Base-by-base conservation (phyloP, 2,797 vertebrate genomes). In the Sebastiscus albofasciatus region DNA sequence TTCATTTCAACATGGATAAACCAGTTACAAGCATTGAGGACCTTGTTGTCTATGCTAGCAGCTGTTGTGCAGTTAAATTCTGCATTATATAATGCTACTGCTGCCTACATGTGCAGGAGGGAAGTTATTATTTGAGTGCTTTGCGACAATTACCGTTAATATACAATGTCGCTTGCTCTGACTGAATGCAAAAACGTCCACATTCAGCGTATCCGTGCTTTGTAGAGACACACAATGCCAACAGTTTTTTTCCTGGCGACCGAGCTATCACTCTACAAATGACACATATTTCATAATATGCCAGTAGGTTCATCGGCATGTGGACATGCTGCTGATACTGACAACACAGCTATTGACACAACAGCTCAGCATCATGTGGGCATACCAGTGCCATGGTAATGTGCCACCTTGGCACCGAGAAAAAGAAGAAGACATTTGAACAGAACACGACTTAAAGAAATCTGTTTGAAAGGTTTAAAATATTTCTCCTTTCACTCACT, bases 331-430 rank as follows among this genome's bases (percentile, higher is more conserved):
- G 92, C 83, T 92, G 92, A 89, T 75, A 90, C 83, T 89, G 67
- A 93, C 67, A 94, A 93, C 90, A 93, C 12, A 4, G 65, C 62
- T 95, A 85, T 94, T 95, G 93, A 90, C 87, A 92, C 86, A 94
- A 94, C 90, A 90, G 79, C 82, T 68, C 56, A 34, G 75, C 67
- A 39, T 72, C 36, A 84, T 89, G 87, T 36, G 60, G 85, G 86
- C 36, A 26, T 5, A 65, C 18, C 49, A 62, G 49, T 34, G 42
- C 22, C 54, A 68, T 58, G 58, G 55, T 72, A 67, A 42, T 26
- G 52, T 52, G 20, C 64, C 36, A 20, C 22, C 20, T 10, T 13
- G n/a, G 55, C 22, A 27, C 29, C 0, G 46, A 52, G 67, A 67
- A 13, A 27, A 12, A 71, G 61, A 16, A 71, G 9, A 36, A 24